These are phyloP conservation scores for Philopedon plagiatum DNA, from an alignment of 2,888 invertebrate species.

Conservation along the genomic window DNA sequence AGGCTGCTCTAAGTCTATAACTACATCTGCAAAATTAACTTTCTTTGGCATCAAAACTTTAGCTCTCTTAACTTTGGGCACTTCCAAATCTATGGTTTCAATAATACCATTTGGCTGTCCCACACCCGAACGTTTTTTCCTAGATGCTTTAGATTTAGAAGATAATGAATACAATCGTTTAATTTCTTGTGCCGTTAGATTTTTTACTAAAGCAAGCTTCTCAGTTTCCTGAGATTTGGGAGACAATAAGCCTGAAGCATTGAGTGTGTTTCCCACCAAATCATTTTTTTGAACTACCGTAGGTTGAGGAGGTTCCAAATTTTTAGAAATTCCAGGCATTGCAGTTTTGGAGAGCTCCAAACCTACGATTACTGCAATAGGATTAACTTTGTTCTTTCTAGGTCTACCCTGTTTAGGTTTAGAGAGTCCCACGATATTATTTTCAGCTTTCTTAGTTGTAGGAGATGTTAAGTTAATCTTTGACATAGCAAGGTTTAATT, in stretches of 20 bases:
- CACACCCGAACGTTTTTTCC: neutral
- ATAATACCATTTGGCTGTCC: neutral
- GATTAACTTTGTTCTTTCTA: neutral
- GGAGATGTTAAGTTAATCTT: no score
- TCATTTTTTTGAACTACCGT: neutral
- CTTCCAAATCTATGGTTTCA: neutral
- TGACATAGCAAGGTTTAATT: no score
- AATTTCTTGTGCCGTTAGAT: neutral
- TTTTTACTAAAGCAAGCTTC: neutral
- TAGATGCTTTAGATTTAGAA: neutral
- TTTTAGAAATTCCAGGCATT: neutral
- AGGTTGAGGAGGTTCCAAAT: neutral
- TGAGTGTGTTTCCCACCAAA: neutral
- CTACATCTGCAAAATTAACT: neutral
- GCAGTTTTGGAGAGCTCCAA: neutral
- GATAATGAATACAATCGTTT: neutral
- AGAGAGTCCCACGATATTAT: neutral
- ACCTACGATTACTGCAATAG: neutral
- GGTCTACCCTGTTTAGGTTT: neutral
- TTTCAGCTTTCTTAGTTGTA: no score
- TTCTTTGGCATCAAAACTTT: neutral
- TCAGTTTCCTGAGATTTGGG: neutral
- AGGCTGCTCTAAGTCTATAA: no score
- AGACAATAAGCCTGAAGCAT: no score
- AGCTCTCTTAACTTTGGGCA: neutral